Conservation (phyloP, 2,888 invertebrate genomes). For the Rosalia funebris region DNA sequence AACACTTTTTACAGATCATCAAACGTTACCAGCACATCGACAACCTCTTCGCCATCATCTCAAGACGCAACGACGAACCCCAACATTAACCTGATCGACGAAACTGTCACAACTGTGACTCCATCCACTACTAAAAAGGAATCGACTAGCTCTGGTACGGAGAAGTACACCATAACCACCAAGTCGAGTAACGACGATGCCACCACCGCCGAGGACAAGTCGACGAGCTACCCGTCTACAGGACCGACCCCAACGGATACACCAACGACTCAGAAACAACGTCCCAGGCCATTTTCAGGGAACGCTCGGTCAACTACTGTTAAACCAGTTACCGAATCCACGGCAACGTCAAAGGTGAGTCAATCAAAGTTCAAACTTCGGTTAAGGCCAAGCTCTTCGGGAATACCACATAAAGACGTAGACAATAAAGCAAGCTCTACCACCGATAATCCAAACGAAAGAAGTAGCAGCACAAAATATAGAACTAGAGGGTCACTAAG, state of each 20-base stretch:
- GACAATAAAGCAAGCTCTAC: conserved; percentile 27
- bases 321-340: conserved; percentile 56
- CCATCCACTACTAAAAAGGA: conserved; percentile 28
- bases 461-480: conserved; percentile 31
- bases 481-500: conserved; percentile 49
- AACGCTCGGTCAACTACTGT: conserved; percentile 46
- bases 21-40: background rate
- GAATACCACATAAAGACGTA: conserved; percentile 35
- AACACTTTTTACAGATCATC: conserved; percentile 2
- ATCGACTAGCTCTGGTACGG: background rate
- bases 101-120: conserved; percentile 20
- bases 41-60: background rate
- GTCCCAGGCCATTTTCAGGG: conserved; percentile 58
- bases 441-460: conserved; percentile 27
- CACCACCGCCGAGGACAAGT: conserved; percentile 12
- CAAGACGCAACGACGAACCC: background rate
- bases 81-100: conserved; percentile 9
- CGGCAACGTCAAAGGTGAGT: conserved; percentile 67
- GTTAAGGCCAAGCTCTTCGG: conserved; percentile 43
- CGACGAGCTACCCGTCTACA: background rate
- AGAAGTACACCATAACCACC: conserved; percentile 25
- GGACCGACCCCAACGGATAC: conserved; percentile 9
- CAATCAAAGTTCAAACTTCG: conserved; percentile 51
- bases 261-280: conserved; percentile 40
- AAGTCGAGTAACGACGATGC: conserved; percentile 25